Base-by-base conservation (phyloP, 2,113 vertebrate genomes). In the Caranx melampygus region DNA sequence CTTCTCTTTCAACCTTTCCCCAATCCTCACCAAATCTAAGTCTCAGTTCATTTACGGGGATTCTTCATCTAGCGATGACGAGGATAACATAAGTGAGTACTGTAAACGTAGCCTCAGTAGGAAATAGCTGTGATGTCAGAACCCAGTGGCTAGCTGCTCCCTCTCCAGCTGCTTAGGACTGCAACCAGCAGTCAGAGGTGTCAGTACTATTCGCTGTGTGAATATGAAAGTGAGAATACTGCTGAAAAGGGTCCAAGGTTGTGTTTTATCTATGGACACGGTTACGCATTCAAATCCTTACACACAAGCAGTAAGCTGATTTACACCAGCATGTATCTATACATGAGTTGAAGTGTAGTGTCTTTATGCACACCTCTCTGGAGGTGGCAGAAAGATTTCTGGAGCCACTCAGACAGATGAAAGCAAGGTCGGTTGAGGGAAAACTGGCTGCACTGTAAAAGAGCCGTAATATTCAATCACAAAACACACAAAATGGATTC, bases 41-140 rank as follows among this genome's bases (percentile, higher is more conserved):
- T 77, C 92, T 86, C 94, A 93, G 90, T 91, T 95, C 89, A 88
- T 96, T 95, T 95, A 95, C 89, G 89, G 95, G 89, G 96, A 94
- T 94, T 97, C 95, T 92, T 97, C 97, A 89, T 97, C 96, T 91
- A 97, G 97, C 90, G 97, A 96, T 94, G 96, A 98, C 13, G 96
- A 97, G 73, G 96, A 97, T 93, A 86, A 92, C 83, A 90, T 93
- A 85, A 95, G 97, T 99, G 97, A 98, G 97, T 97, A 90, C 77
- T 59, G 11, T 78, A 18, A 68, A 72, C 1, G 0, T 79, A 72
- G 81, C 57, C 52, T 33, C 42, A 77, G 59, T 87, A 89, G 84
- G 68, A 75, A 65, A 15, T 81, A 82, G 84, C 68, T 70, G 34
- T 71, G 67, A 20, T 26, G 26, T 72, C 31, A 64, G 59, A 78